Evolutionary conservation across 2,797 vertebrate genomes (phyloP).

Genomic region (Steatocranus sp.): DNA sequence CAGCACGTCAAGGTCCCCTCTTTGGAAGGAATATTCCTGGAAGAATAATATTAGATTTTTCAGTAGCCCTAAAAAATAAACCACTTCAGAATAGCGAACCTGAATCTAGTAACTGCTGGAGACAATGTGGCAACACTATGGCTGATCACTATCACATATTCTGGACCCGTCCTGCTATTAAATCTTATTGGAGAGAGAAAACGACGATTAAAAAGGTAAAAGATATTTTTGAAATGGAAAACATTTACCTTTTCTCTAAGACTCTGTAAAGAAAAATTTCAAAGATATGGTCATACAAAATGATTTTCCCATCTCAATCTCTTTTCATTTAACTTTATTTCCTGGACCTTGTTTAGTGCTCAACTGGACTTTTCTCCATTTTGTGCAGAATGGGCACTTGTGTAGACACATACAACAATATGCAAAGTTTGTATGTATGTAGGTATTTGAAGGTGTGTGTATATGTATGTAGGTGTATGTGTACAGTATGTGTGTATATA

Average conservation of each 20-base stretch:
- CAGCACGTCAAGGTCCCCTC: background rate
- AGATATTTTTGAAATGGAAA: background rate
- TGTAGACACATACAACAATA: background rate
- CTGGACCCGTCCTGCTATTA: background rate
- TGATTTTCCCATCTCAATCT: background rate
- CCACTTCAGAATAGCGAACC: background rate
- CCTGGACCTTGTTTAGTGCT: background rate
- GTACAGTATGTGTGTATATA: background rate
- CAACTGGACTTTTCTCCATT: background rate
- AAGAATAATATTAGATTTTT: background rate
- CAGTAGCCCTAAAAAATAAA: background rate
- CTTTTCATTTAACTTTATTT: background rate
- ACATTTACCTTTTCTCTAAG: background rate
- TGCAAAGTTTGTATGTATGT: background rate
- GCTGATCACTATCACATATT: background rate
- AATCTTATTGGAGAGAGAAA: background rate
- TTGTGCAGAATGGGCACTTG: background rate
- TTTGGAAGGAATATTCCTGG: background rate
- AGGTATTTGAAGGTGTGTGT: background rate
- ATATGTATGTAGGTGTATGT: background rate
- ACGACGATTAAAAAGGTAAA: background rate
- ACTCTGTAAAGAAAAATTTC: accelerated
- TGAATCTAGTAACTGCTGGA: background rate
- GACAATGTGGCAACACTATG: background rate
- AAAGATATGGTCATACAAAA: background rate